Evolutionary conservation across 2,113 vertebrate species (phyloP).

Genomic region (Antechinus flavipes): DNA sequence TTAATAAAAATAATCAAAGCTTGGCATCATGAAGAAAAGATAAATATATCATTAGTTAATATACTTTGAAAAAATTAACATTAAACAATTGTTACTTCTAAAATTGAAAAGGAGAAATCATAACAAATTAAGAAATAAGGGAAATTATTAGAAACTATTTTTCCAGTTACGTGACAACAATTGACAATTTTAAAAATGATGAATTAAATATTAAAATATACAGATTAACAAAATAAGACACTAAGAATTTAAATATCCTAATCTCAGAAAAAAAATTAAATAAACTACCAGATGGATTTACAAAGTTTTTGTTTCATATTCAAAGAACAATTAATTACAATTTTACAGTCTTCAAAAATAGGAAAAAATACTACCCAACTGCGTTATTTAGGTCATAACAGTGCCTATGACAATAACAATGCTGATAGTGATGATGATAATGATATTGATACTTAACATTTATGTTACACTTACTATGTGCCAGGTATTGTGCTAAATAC

Average conservation of each 20-base stretch:
- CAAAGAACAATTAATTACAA: too few species aligned
- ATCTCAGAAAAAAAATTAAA: too few species aligned
- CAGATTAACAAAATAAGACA: not conserved
- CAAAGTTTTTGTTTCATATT: too few species aligned
- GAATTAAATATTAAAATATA: not conserved
- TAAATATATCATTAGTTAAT: not conserved
- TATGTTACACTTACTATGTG: not conserved
- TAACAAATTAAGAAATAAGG: not conserved
- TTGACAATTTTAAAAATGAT: not conserved
- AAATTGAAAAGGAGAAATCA: not conserved
- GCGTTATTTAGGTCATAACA: not conserved
- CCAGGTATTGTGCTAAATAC: not conserved
- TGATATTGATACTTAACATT: not conserved
- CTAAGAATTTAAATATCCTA: too few species aligned
- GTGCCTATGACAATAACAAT: not conserved
- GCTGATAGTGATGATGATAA: not conserved
- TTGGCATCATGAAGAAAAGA: not conserved
- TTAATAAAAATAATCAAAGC: constrained; percentile 22
- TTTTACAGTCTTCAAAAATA: too few species aligned
- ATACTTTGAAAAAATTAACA: not conserved
- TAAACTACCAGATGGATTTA: too few species aligned
- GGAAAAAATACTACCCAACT: not conserved
- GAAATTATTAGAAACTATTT: not conserved
- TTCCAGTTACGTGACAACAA: not conserved
- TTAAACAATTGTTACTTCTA: not conserved